Conservation (phyloP, 2,888 invertebrate species). For the Ischnura elegans region DNA sequence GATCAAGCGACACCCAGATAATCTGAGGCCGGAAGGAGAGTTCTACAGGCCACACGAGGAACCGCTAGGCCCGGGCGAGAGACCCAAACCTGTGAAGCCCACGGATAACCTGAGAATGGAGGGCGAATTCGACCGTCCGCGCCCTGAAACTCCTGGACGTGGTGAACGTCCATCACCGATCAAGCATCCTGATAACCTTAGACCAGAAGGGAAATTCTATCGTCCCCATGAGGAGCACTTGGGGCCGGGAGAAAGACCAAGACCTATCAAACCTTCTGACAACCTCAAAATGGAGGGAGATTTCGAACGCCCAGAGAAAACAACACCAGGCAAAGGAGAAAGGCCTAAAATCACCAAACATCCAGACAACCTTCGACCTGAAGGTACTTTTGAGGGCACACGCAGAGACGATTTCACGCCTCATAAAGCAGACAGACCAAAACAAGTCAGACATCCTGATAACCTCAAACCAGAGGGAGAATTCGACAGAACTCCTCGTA, state of each 20-base stretch:
- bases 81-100: slow-evolving; percentile 75
- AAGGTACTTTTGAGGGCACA: slow-evolving; percentile 73
- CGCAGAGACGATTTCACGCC: neutral
- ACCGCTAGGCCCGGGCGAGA: slow-evolving; percentile 45
- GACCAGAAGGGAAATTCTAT: slow-evolving; percentile 69
- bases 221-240: slow-evolving; percentile 76
- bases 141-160: slow-evolving; percentile 75
- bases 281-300: slow-evolving; percentile 76
- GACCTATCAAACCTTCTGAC: slow-evolving; percentile 69
- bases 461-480: slow-evolving; percentile 80
- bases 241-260: slow-evolving; percentile 75
- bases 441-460: slow-evolving; percentile 77
- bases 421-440: slow-evolving; percentile 75
- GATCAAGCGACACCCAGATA: slow-evolving; percentile 72
- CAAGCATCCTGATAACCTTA: slow-evolving; percentile 69
- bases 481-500: slow-evolving; percentile 75
- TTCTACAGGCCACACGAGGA: slow-evolving; percentile 78
- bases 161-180: slow-evolving; percentile 68
- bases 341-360: slow-evolving; percentile 77
- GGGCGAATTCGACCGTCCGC: slow-evolving; percentile 69
- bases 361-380: slow-evolving; percentile 74
- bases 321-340: slow-evolving; percentile 76
- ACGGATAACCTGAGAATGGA: slow-evolving; percentile 75
- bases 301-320: slow-evolving; percentile 78
- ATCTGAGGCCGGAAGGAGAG: slow-evolving; percentile 71